These are phyloP conservation scores for Eueides isabella DNA, from an alignment of 1,140 invertebrate genomes.

Conservation along the genomic window DNA sequence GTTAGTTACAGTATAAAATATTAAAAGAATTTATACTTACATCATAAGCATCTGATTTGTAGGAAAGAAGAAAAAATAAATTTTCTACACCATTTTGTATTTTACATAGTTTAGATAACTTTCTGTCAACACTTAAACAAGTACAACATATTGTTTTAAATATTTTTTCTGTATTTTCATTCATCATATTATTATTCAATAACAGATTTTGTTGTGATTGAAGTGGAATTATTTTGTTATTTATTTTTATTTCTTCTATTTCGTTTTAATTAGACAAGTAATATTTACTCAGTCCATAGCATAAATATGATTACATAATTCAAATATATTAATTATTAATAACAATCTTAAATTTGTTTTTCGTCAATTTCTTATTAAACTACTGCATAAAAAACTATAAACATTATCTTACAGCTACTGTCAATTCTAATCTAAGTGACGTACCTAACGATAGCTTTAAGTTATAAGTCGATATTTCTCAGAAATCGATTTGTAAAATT, in stretches of 20 bases:
- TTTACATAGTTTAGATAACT: conserved; percentile 55
- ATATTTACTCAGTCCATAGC: too few species aligned
- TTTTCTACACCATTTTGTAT: conserved; percentile 60
- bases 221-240: neutral
- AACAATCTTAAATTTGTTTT: too few species aligned
- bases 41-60: conserved; percentile 59
- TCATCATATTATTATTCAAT: conserved; percentile 39
- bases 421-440: too few species aligned
- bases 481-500: too few species aligned
- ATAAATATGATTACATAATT: too few species aligned
- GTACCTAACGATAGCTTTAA: too few species aligned
- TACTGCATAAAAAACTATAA: too few species aligned
- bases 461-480: too few species aligned
- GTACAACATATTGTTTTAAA: conserved; percentile 64
- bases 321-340: too few species aligned
- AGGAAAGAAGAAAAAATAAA: conserved; percentile 58
- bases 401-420: too few species aligned
- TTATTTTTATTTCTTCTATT: neutral
- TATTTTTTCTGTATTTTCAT: conserved; percentile 42
- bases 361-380: too few species aligned
- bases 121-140: conserved; percentile 59
- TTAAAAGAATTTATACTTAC: conserved; percentile 43
- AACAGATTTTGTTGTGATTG: neutral
- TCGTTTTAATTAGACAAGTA: too few species aligned
- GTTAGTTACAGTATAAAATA: neutral